phyloP scores from a whole-genome alignment of 2,797 vertebrate genomes.

The Hypotaenidia philippensis region DNA sequence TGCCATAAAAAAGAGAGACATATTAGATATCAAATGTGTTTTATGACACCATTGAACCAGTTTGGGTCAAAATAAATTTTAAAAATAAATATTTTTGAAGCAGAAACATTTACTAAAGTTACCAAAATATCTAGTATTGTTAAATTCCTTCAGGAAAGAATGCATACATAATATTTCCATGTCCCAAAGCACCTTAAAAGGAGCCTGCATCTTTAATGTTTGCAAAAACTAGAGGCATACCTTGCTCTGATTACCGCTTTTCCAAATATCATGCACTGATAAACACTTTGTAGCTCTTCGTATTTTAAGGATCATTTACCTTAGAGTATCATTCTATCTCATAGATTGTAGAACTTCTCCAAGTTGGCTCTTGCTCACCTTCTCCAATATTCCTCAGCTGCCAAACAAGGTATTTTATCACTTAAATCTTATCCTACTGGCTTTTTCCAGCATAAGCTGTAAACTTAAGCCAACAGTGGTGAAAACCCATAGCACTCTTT shows the following conservation, averaged over 20 bases:
- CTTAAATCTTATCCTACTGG: conserved; percentile 1
- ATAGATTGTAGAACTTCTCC: background rate
- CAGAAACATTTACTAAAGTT: background rate
- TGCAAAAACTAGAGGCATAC: background rate
- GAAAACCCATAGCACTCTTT: background rate
- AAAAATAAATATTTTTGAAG: background rate
- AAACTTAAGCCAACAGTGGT: background rate
- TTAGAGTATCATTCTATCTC: background rate
- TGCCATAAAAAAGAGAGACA: background rate
- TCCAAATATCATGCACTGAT: background rate
- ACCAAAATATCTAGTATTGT: background rate
- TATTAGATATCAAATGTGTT: background rate
- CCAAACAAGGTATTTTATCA: conserved; percentile 15
- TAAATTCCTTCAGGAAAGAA: background rate
- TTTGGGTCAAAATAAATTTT: background rate
- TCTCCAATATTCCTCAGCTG: background rate
- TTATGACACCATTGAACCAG: background rate
- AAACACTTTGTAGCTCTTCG: background rate
- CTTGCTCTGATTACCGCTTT: background rate
- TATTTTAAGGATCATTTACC: background rate
- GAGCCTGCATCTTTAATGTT: background rate
- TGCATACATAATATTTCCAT: background rate
- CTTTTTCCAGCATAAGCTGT: background rate
- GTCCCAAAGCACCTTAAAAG: background rate
- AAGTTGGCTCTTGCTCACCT: background rate